phyloP scores from a whole-genome alignment of 2,113 vertebrate genomes.

The Melanostigma gelatinosum region DNA sequence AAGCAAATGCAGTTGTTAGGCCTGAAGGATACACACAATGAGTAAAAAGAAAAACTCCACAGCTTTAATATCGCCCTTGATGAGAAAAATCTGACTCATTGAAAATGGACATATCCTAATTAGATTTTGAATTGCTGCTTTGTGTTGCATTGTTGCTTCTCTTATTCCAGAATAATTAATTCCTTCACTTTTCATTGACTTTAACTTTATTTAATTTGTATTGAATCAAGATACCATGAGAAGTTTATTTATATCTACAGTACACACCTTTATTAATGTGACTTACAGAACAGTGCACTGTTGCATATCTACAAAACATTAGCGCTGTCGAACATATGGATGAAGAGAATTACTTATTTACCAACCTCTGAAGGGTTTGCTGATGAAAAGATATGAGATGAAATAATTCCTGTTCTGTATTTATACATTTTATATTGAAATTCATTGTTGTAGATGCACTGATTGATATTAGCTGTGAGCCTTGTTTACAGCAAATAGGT shows the following conservation, averaged over 20 bases:
- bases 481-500: conserved; percentile 10
- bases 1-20: not conserved
- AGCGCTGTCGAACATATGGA: not conserved
- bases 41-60: not conserved
- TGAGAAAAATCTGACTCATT: not conserved
- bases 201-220: not conserved
- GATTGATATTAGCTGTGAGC: conserved; percentile 10
- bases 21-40: not conserved
- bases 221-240: not conserved
- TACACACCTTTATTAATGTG: not conserved
- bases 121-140: not conserved
- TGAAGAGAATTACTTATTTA: conserved; percentile 10
- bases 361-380: not conserved
- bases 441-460: not conserved
- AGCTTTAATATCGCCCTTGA: not conserved
- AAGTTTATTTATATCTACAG: not conserved
- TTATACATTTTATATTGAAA: conserved; percentile 20
- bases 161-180: not conserved
- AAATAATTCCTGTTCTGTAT: not conserved
- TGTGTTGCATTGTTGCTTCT: not conserved
- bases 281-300: not conserved
- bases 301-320: not conserved
- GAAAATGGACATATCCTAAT: not conserved
- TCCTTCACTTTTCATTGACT: not conserved
- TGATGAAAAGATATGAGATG: conserved; percentile 11